Evolutionary conservation across 2,797 vertebrate species (phyloP).

Genomic region (Euphonia xanthogaster): DNA sequence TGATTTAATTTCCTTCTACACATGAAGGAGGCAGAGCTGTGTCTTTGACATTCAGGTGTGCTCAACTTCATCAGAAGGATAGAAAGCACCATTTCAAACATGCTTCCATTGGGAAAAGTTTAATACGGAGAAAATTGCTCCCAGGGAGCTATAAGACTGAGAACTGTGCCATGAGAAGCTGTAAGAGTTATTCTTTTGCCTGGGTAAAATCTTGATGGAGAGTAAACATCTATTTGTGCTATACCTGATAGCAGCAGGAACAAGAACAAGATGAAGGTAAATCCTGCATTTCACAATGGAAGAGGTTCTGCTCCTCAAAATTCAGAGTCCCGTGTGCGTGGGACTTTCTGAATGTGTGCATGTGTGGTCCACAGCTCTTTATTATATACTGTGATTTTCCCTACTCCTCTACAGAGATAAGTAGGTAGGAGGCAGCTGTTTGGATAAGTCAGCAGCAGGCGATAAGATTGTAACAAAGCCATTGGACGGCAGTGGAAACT

Average conservation of each 20-base stretch:
- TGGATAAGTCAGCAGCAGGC: neutral
- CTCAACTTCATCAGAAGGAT: neutral
- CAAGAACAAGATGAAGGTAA: neutral
- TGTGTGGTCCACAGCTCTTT: constrained; percentile 15
- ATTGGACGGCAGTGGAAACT: neutral
- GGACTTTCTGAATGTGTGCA: neutral
- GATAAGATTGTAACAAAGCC: constrained; percentile 4
- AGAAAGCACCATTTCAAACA: neutral
- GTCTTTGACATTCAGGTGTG: neutral
- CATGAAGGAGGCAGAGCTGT: neutral
- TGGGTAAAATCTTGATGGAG: neutral
- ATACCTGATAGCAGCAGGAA: neutral
- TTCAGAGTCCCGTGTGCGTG: neutral
- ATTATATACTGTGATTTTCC: neutral
- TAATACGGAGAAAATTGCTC: neutral
- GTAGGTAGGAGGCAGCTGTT: constrained; percentile 27
- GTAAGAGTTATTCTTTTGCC: neutral
- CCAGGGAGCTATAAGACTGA: neutral
- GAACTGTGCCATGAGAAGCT: neutral
- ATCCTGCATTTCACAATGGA: neutral
- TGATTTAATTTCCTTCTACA: neutral
- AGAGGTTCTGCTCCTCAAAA: neutral
- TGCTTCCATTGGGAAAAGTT: neutral
- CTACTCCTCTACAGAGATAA: constrained; percentile 7
- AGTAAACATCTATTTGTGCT: neutral